These are phyloP conservation scores for Achlya flavicornis DNA, from an alignment of 2,888 invertebrate species.

Conservation along the genomic window DNA sequence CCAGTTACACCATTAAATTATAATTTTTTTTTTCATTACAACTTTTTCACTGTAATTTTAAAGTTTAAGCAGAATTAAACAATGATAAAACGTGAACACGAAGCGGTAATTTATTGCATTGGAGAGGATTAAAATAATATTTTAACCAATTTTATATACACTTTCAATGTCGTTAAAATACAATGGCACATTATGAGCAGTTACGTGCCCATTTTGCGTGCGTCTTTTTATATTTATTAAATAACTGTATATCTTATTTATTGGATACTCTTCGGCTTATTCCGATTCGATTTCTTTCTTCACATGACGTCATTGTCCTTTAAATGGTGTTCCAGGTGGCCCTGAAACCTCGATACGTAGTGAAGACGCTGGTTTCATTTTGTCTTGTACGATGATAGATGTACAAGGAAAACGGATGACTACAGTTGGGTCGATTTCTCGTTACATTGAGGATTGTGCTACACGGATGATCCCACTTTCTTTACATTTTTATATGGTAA, in stretches of 20 bases:
- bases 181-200: not conserved
- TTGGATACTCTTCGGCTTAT: not conserved
- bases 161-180: not conserved
- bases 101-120: not conserved
- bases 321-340: not conserved
- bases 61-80: too few relatives aligned
- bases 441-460: too few relatives aligned
- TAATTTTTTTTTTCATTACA: too few relatives aligned
- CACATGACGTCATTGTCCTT: not conserved
- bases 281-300: not conserved
- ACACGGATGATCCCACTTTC: too few relatives aligned
- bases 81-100: not conserved
- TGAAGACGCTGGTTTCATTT: not conserved
- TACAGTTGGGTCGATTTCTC: not conserved
- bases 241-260: not conserved
- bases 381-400: not conserved
- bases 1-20: too few relatives aligned
- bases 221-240: not conserved
- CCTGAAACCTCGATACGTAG: not conserved
- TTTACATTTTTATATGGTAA: too few relatives aligned
- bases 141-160: not conserved
- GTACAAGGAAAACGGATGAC: not conserved
- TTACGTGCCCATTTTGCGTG: not conserved
- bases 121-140: not conserved
- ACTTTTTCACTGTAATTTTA: too few relatives aligned